Evolutionary conservation across 2,113 vertebrate genomes (phyloP), one percentile per base, ranked within the genome.

Genomic region (Oenanthe melanoleuca): DNA sequence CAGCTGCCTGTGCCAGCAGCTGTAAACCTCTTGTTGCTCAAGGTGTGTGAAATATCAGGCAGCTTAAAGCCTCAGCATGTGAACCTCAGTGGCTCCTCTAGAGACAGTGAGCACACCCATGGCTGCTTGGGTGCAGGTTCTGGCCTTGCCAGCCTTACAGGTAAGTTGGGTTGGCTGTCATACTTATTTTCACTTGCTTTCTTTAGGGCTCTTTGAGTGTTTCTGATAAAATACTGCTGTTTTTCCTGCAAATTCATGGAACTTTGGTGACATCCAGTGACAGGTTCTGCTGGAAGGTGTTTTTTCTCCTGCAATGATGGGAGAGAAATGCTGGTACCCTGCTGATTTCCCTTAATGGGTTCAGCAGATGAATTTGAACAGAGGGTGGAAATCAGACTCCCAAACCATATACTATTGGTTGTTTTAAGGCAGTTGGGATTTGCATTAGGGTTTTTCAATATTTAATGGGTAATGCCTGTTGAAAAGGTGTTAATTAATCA

Each of bases 211-310:
- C 38, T 38, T 42, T 42, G 14, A 78, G 50, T 88, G 91, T 97
- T 95, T 80, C 85, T 82, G 66, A 84, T 86, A 96, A 96, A 94
- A 80, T 57, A 65, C 20, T 77, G 45, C 55, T 91, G 18, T 52
- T 92, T 96, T 78, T 69, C 63, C 70, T 87, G 64, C 33, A 82
- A 96, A 92, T 95, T 91, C 81, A 56, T 89, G 86, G 93, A 96
- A 94, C 80, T 93, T 92, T 74, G 93, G 88, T 95, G 95, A 93
- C 90, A 93, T 87, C 93, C 94, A 96, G 92, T 89, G 88, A 95
- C 94, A 86, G 37, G 25, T 93, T 95, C 80, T 86, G 67, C 86
- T 83, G 80, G 73, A 92, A 91, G 52, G 47, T 75, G 34, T 14
- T 45, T 79, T 82, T 82, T 47, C 37, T 72, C 67, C 56, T 45